These are phyloP conservation scores for Ferdinandea cuprea DNA, from an alignment of 2,888 invertebrate species.

Conservation along the genomic window DNA sequence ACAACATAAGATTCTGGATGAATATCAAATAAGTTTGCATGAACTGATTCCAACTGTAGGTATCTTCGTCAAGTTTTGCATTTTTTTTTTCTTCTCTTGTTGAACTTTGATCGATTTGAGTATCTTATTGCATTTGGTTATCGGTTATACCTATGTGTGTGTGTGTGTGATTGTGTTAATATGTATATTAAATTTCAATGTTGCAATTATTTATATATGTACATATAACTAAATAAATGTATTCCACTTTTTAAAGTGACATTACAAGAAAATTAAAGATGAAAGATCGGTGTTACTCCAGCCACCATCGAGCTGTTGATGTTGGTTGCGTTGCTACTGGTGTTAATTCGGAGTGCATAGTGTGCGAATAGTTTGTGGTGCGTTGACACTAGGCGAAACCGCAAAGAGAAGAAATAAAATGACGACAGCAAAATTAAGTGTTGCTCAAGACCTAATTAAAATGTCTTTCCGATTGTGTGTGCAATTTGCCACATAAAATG, in stretches of 20 bases:
- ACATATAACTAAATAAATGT: no score
- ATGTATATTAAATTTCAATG: conserved; percentile 48
- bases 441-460: conserved; percentile 69
- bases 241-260: conserved; percentile 39
- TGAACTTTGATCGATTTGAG: conserved; percentile 49
- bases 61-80: conserved; percentile 16
- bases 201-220: conserved; percentile 23
- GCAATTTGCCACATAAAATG: conserved; percentile 40
- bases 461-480: conserved; percentile 27
- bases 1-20: conserved; percentile 79
- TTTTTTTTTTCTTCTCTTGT: not conserved
- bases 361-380: conserved; percentile 66
- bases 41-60: conserved; percentile 81
- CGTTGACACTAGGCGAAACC: conserved; percentile 66
- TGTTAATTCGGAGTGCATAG: conserved; percentile 59
- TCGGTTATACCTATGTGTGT: no score
- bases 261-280: conserved; percentile 32
- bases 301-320: no score
- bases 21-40: conserved; percentile 79
- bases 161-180: conserved; percentile 15
- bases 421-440: conserved; percentile 36
- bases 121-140: conserved; percentile 38
- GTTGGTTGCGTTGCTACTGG: conserved; percentile 48
- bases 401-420: conserved; percentile 28
- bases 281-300: conserved; percentile 29